Base-by-base conservation (phyloP, 2,888 invertebrate species). In the Himalopsyche kuldschensis region DNA sequence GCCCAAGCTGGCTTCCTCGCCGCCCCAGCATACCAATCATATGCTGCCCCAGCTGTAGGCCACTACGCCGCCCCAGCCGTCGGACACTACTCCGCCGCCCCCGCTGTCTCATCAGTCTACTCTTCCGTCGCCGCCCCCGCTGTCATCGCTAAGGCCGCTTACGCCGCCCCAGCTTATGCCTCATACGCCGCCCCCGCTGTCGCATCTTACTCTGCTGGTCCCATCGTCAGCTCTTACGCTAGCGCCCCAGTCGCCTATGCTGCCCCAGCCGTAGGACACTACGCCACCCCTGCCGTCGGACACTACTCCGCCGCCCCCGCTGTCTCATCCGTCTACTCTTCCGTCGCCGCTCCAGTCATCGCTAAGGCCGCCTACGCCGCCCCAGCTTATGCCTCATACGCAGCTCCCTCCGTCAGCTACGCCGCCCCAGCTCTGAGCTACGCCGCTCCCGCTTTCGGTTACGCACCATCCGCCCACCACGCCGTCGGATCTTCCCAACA, bases 321-420 rank as follows among this genome's bases (percentile, higher is more conserved):
- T 81, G 93, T 90, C 90, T 92, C 89, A 89, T 90, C 88, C 89
- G 92, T 87, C 85, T 86, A 87, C 85, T 85, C 87, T 85, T 88
- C 87, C 41, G 78, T 84, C 41, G 81, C 87, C 79, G 86, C 80
- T 63, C 86, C 88, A 27, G 88, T 88, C 17, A 87, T 88, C n/a
- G 87, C 87, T 86, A 87, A 87, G 82, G 86, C 88, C 78, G 87
- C 88, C 0, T 55, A 85, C 87, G 84, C 87, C 81, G 86, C 85
- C 63, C 84, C 86, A 27, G 86, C 86, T 10, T 85, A 86, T 0
- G 84, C 86, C 10, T 78, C 83, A 17, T 86, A 86, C 78, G 83
- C 86, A 55, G 83, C 87, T 30, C 86, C 85, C 24, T 84, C 84
- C 8, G 55, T 80, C 48, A 85, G 86, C 78, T 85, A 83, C 47